phyloP scores from a whole-genome alignment of 2,888 invertebrate species.

The Copidosoma aretas region DNA sequence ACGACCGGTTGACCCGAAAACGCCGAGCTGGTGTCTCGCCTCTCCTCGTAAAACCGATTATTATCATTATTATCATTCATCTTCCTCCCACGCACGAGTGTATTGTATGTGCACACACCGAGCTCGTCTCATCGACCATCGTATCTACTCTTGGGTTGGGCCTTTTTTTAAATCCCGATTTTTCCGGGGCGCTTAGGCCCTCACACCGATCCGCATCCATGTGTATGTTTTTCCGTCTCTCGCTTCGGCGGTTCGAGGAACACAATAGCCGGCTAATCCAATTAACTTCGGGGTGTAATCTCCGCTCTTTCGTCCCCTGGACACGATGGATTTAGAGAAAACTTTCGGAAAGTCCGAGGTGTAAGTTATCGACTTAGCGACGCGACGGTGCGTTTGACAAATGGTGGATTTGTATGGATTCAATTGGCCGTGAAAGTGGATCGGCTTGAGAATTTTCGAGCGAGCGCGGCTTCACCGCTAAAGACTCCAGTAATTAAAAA shows the following conservation, averaged over 20 bases:
- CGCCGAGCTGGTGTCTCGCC: conserved; percentile 25
- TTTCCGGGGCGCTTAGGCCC: neutral
- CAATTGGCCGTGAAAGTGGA: conserved; percentile 31
- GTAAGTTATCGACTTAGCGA: neutral
- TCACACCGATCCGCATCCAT: too few relatives aligned
- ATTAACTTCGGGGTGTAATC: conserved; percentile 18
- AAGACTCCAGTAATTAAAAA: too few relatives aligned
- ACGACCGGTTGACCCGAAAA: conserved; percentile 30
- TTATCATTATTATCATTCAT: too few relatives aligned
- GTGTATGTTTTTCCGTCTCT: too few relatives aligned
- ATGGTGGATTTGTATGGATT: conserved; percentile 6
- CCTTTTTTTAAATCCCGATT: neutral
- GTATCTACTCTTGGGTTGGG: neutral
- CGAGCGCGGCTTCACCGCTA: too few relatives aligned
- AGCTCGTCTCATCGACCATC: too few relatives aligned
- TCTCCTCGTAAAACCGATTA: conserved; percentile 25
- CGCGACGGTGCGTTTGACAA: conserved; percentile 24
- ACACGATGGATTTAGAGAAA: neutral
- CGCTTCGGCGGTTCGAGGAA: too few relatives aligned
- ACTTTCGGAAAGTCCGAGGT: neutral
- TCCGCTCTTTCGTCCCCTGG: conserved; percentile 11
- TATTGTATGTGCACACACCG: neutral
- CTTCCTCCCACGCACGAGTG: neutral
- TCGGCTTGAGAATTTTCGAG: neutral
- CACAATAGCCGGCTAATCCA: conserved; percentile 29